These are phyloP conservation scores for Luffia ferchaultella DNA, from an alignment of 2,888 invertebrate species.

Conservation along the genomic window DNA sequence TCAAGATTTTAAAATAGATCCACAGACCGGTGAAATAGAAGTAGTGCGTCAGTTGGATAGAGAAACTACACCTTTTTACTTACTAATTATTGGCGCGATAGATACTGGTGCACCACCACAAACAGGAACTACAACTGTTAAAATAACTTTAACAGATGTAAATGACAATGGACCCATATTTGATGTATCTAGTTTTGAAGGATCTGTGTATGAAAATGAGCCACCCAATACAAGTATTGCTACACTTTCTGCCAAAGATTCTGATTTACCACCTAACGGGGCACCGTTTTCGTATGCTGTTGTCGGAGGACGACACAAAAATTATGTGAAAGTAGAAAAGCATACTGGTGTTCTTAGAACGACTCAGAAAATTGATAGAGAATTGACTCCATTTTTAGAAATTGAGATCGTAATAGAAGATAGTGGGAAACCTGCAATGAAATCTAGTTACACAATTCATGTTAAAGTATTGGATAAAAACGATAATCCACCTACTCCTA, in stretches of 20 bases:
- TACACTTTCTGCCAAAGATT: conserved; percentile 87
- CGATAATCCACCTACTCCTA: conserved; percentile 86
- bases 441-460: conserved; percentile 78
- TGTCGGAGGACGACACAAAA: conserved; percentile 80
- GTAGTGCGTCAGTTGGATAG: conserved; percentile 80
- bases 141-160: conserved; percentile 82
- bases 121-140: conserved; percentile 88
- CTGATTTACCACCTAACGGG: conserved; percentile 89
- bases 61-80: conserved; percentile 79
- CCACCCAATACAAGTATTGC: conserved; percentile 83
- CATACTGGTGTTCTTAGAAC: conserved; percentile 84
- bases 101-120: conserved; percentile 90
- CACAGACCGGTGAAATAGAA: conserved; percentile 84
- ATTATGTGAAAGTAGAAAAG: conserved; percentile 78
- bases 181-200: conserved; percentile 73
- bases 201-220: conserved; percentile 87
- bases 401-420: conserved; percentile 87
- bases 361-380: conserved; percentile 82
- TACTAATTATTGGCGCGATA: conserved; percentile 84
- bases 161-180: conserved; percentile 94
- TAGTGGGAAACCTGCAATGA: conserved; percentile 84
- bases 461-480: conserved; percentile 87
- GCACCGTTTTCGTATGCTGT: conserved; percentile 87
- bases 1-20: conserved; percentile 88
- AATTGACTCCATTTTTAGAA: conserved; percentile 77